These are phyloP conservation scores for Odocoileus hemionus DNA, from an alignment of 2,113 vertebrate species.

Conservation along the genomic window DNA sequence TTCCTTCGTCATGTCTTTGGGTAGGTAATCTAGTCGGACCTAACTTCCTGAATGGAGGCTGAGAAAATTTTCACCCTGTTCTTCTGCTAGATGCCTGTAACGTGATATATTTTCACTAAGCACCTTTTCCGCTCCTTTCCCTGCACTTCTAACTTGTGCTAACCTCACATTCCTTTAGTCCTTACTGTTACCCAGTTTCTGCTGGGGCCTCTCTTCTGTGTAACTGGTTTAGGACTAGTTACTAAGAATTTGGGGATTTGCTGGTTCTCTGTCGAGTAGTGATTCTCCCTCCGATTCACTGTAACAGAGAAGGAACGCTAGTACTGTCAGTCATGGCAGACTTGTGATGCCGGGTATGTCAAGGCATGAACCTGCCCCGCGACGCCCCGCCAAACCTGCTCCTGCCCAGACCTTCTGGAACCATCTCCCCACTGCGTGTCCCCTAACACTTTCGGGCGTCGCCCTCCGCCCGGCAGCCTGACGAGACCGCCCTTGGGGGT, in stretches of 20 bases:
- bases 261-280: background rate
- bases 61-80: background rate
- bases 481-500: too few species aligned
- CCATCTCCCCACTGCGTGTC: too few species aligned
- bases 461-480: rapidly evolving
- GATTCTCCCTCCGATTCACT: background rate
- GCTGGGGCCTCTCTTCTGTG: background rate
- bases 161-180: background rate
- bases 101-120: background rate
- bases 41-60: background rate
- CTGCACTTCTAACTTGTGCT: background rate
- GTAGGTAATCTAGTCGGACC: background rate
- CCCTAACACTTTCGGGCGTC: background rate
- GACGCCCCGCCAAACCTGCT: background rate
- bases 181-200: background rate
- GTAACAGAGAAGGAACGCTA: background rate
- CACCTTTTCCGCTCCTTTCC: background rate
- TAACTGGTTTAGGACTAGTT: background rate
- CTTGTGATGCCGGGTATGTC: background rate
- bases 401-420: background rate
- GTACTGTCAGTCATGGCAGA: background rate
- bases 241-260: background rate
- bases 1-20: background rate
- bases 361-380: too few species aligned
- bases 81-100: background rate